phyloP scores from a whole-genome alignment of 2,888 invertebrate genomes.

The Myathropa florea region DNA sequence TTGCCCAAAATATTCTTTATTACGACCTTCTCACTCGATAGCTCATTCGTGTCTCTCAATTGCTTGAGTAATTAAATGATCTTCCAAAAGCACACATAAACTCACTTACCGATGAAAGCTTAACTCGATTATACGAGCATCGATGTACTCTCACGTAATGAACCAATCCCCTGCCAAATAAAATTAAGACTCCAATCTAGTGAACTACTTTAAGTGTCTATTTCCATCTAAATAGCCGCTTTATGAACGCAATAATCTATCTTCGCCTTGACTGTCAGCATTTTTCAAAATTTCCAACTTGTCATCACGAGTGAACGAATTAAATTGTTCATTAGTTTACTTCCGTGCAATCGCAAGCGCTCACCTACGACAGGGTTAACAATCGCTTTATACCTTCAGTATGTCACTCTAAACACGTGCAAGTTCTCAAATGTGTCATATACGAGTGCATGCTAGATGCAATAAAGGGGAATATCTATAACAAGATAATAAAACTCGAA shows the following conservation, averaged over 20 bases:
- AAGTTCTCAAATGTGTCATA: constrained; percentile 28
- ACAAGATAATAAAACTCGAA: constrained; percentile 62
- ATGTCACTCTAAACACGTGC: constrained; percentile 63
- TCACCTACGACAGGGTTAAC: constrained; percentile 53
- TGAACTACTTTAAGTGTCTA: not conserved
- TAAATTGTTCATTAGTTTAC: not conserved
- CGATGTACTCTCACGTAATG: not conserved
- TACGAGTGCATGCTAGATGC: constrained; percentile 38
- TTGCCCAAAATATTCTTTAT: too few relatives aligned
- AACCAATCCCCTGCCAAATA: not conserved
- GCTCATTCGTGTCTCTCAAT: too few relatives aligned
- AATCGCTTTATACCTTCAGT: constrained; percentile 66
- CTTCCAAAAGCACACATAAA: not conserved
- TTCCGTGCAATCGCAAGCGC: not conserved
- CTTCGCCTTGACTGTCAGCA: not conserved
- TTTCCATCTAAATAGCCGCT: not conserved
- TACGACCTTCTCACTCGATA: too few relatives aligned
- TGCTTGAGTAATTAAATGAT: too few relatives aligned
- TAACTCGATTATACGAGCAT: not conserved
- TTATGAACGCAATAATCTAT: not conserved
- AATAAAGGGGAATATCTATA: constrained; percentile 56
- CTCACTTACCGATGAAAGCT: not conserved
- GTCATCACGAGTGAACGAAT: not conserved
- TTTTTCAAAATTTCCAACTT: not conserved
- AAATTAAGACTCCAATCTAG: not conserved